Evolutionary conservation across 2,888 invertebrate genomes (phyloP), one percentile per base, ranked within the genome.

Genomic region (Tineola bisselliella): DNA sequence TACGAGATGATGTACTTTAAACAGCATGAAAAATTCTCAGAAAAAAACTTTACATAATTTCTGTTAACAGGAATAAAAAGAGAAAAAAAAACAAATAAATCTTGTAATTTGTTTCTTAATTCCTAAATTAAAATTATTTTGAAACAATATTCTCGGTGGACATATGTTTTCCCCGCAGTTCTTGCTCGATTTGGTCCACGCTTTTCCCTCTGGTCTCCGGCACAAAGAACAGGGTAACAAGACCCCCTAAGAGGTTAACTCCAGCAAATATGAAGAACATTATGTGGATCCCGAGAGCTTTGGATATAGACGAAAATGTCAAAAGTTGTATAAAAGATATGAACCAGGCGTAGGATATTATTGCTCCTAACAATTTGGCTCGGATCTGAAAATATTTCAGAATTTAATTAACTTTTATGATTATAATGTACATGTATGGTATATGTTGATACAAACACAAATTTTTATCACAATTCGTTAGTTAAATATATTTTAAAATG

Each of bases 121-220:
- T n/a, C n/a, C n/a, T n/a, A n/a, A 10, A 38, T 12, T 38, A 12
- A 6, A 12, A 12, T 38, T 38, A 38, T 38, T 48, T 48, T 48
- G 2, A n/a, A 8, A 48, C 18, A 3, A 48, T 13, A 3, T 18
- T 15, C 13, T n/a, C 13, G n/a, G 8, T 18, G 11, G n/a, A 3
- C 3, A 33, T 8, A 13, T 38, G 57, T 11, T 19, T 19, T 54
- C 57, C 33, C 18, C 61, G 12, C n/a, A 73, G 56, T 31, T 66
- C 66, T 31, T 61, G 52, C 62, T 75, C 70, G 8, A 84, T 82
- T 59, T 76, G 68, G 59, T 79, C 75, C 11, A 79, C 69, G 60
- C 71, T 75, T 65, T 76, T 79, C 17, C 81, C 81, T 65, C 75
- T 81, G 0, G 84, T 87, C 66, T 87, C 87, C 0, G 84, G 84